Conservation (phyloP, 2,113 vertebrate genomes). For the Crotalus viridis region DNA sequence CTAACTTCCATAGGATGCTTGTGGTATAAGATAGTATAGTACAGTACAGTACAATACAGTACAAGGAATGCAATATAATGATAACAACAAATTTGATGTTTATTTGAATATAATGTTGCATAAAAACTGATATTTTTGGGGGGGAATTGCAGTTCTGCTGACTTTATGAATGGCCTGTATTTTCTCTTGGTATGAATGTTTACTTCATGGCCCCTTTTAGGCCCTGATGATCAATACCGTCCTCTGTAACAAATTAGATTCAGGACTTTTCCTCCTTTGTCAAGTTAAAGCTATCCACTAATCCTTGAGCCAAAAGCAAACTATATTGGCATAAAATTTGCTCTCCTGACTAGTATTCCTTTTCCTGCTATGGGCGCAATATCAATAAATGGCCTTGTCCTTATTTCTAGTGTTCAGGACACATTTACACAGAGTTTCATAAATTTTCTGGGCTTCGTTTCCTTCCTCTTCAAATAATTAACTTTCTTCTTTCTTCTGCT, state of each 20-base stretch:
- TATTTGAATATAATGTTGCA: neutral
- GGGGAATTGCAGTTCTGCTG: neutral
- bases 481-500: neutral
- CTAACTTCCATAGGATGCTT: neutral
- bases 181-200: neutral
- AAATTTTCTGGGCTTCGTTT: neutral
- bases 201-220: neutral
- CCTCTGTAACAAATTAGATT: neutral
- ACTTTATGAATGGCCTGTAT: neutral
- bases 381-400: neutral
- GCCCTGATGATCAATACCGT: neutral
- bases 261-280: neutral
- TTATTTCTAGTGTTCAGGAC: neutral
- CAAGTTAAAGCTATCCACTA: neutral
- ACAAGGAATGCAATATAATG: neutral
- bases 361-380: neutral
- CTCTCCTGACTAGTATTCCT: neutral
- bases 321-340: neutral
- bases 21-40: neutral
- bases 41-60: neutral
- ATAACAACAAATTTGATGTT: neutral
- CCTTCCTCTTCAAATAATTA: neutral
- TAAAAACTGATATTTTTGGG: neutral
- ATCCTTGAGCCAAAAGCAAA: neutral
- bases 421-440: neutral